Base-by-base conservation (phyloP, 2,888 invertebrate genomes). In the Eudemis profundana region DNA sequence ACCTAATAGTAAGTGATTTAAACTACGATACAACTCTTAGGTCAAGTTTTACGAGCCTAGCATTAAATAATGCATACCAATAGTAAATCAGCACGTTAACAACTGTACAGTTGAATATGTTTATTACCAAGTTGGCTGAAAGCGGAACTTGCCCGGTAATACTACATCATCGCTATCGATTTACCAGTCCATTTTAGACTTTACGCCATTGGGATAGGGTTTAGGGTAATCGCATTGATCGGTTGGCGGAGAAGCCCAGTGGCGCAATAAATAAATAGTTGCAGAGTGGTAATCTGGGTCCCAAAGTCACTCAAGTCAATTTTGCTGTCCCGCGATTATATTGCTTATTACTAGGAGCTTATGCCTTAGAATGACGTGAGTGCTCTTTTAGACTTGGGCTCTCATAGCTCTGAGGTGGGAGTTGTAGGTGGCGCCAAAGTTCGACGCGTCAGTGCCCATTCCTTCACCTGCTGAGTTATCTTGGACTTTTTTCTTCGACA, bases 231-330 rank as follows among this genome's bases (percentile, higher is more conserved):
- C 49, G 74, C 47, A 61, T 8, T 7, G 4, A 44, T 59, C 17
- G 50, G 56, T 64, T 68, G 63, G 63, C 3, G 8, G 10, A n/a
- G 68, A 83, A 82, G 81, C 85, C 85, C 84, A 76, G 77, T 74
- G 83, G 87, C 78, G 78, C 79, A 80, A 87, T 87, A 89, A 87
- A 89, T 88, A 89, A 87, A 87, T 86, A 87, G 84, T 84, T 81
- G 82, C 76, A 79, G 82, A 80, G 80, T 74, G 33, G 46, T 29
- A 2, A 33, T 10, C 8, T 8, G n/a, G 2, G 2, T 12, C 8
- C 10, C 33, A 5, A 33, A 33, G 8, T 12, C 8, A 33, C 33
- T 8, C 10, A 33, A 33, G 8, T 33, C 8, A 10, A 5, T 33
- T 33, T 33, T 0, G 10, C 1, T 1, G 33, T 2, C 33, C 7